phyloP scores from a whole-genome alignment of 2,797 vertebrate genomes.

The Pyrocephalus nanus region DNA sequence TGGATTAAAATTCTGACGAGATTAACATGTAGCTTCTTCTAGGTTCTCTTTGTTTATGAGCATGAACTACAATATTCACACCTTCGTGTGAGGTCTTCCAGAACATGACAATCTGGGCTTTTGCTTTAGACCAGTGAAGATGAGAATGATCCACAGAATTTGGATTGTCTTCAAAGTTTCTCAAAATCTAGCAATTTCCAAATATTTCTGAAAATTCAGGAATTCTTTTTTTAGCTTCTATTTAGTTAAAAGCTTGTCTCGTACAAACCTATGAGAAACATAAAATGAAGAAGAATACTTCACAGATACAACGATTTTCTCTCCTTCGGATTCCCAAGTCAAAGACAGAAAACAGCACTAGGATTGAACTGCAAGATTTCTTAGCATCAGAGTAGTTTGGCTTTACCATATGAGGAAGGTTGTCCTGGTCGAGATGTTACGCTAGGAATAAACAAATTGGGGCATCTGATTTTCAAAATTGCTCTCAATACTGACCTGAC shows the following conservation, averaged over 20 bases:
- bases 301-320: not conserved
- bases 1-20: not conserved
- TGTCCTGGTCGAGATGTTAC: not conserved
- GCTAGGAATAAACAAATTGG: not conserved
- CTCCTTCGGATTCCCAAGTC: not conserved
- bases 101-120: not conserved
- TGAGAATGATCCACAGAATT: not conserved
- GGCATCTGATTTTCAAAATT: not conserved
- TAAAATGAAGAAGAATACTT: not conserved
- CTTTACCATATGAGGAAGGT: not conserved
- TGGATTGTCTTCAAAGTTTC: not conserved
- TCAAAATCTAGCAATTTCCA: not conserved
- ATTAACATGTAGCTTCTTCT: not conserved
- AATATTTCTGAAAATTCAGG: not conserved
- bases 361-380: not conserved
- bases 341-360: not conserved
- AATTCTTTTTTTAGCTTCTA: not conserved
- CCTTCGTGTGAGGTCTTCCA: not conserved
- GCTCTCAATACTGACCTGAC: not conserved
- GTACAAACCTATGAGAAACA: not conserved
- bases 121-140: not conserved
- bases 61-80: not conserved
- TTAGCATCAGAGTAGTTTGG: not conserved
- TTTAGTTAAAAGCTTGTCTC: not conserved
- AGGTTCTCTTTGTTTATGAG: not conserved